Evolutionary conservation across 2,888 invertebrate genomes (phyloP).

Genomic region (Phoenoteleia sp.): DNA sequence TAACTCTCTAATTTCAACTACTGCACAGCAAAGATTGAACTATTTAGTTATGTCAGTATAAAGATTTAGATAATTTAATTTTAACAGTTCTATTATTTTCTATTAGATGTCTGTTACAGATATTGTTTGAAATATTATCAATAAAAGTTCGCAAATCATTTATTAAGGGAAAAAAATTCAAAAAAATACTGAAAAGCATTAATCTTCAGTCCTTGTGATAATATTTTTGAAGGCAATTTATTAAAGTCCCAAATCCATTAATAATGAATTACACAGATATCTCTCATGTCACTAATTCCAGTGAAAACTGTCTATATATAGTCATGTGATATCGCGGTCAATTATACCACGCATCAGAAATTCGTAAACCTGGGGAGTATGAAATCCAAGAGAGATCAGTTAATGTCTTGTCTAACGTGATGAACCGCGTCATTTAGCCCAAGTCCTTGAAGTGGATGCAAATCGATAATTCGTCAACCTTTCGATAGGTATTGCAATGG

Average conservation of each 20-base stretch:
- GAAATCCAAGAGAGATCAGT: constrained; percentile 35
- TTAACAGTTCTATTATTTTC: too few relatives aligned
- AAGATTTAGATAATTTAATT: too few relatives aligned
- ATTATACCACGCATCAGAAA: constrained; percentile 44
- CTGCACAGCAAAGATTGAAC: too few relatives aligned
- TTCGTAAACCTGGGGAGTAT: constrained; percentile 31
- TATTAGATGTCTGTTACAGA: too few relatives aligned
- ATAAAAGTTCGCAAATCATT: too few relatives aligned
- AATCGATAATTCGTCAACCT: constrained; percentile 35
- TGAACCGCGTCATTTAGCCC: constrained; percentile 35
- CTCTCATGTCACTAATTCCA: constrained; percentile 17
- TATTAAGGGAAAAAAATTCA: too few relatives aligned
- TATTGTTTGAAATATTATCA: too few relatives aligned
- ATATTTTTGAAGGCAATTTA: too few relatives aligned
- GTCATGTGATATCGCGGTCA: constrained; percentile 11
- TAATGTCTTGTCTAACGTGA: constrained; percentile 26
- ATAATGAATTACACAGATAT: constrained; percentile 25
- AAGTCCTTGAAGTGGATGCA: constrained; percentile 12
- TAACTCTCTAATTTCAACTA: too few relatives aligned
- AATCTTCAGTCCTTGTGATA: too few relatives aligned
- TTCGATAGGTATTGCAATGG: neutral
- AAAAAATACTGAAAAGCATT: too few relatives aligned
- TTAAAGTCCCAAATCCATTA: constrained; percentile 7
- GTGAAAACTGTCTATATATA: constrained; percentile 14
- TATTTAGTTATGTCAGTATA: too few relatives aligned